phyloP scores from a whole-genome alignment of 1,140 invertebrate species.

The Papilio dardanus region DNA sequence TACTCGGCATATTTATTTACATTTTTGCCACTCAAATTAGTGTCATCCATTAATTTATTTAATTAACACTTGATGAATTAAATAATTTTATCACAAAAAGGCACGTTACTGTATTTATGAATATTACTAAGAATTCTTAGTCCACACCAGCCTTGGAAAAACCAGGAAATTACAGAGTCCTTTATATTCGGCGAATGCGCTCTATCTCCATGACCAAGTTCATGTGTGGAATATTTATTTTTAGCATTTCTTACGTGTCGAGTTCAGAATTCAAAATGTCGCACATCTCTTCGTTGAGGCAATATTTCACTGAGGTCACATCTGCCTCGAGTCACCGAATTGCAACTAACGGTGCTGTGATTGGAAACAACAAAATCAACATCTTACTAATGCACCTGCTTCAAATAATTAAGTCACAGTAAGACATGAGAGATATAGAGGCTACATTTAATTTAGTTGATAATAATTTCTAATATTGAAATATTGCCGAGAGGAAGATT shows the following conservation, averaged over 20 bases:
- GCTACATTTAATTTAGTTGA: no score
- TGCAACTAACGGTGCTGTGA: background rate
- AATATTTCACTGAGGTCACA: constrained; percentile 29
- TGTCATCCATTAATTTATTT: no score
- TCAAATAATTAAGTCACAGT: no score
- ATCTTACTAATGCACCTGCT: background rate
- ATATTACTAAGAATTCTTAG: background rate
- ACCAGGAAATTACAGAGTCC: constrained; percentile 21
- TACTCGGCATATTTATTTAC: background rate
- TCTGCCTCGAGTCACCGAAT: background rate
- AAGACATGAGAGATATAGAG: no score
- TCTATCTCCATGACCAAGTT: constrained; percentile 32
- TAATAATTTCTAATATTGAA: background rate
- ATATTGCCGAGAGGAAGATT: no score
- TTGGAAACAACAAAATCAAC: background rate
- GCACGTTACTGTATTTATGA: background rate
- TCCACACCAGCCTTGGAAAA: constrained; percentile 11
- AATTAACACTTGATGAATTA: no score
- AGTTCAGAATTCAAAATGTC: constrained; percentile 21
- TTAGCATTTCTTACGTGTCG: background rate
- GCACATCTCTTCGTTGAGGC: background rate
- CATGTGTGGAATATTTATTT: constrained; percentile 35
- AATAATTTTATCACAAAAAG: background rate
- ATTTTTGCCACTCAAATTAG: no score
- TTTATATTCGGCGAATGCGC: constrained; percentile 23